phyloP scores from a whole-genome alignment of 2,113 vertebrate genomes.

The Neotoma lepida region DNA sequence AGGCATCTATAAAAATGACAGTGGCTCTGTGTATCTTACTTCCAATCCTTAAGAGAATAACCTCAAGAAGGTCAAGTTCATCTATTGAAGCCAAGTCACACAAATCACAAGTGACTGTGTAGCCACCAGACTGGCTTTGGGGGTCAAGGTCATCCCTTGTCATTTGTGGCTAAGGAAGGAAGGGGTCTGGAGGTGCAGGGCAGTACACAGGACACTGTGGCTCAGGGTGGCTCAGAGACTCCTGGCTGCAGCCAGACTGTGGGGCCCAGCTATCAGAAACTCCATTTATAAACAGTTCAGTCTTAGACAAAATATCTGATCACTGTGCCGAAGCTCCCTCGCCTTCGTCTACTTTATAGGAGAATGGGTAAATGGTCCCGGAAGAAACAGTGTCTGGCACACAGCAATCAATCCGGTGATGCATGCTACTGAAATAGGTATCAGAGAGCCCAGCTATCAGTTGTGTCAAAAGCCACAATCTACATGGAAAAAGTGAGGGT shows the following conservation, averaged over 20 bases:
- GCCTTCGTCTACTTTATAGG: neutral
- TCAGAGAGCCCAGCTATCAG: neutral
- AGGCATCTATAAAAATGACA: neutral
- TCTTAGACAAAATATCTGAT: neutral
- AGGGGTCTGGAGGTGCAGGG: neutral
- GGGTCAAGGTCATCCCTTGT: neutral
- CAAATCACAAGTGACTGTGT: slow-evolving; percentile 35
- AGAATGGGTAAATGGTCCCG: neutral
- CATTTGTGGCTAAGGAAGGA: neutral
- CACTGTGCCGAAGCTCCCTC: neutral
- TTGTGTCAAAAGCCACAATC: neutral
- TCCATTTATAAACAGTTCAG: neutral
- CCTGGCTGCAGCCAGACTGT: neutral
- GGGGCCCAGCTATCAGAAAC: neutral
- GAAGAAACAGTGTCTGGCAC: neutral
- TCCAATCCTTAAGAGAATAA: slow-evolving; percentile 18
- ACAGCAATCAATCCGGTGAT: neutral
- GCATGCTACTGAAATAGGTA: neutral
- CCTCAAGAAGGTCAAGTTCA: neutral
- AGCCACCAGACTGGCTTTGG: neutral
- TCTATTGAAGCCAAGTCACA: slow-evolving; percentile 22
- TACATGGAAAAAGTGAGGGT: neutral
- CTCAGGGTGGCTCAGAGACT: neutral
- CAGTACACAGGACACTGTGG: neutral
- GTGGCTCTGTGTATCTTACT: neutral